phyloP scores from a whole-genome alignment of 2,797 vertebrate genomes.

The Melanotaenia boesemani region DNA sequence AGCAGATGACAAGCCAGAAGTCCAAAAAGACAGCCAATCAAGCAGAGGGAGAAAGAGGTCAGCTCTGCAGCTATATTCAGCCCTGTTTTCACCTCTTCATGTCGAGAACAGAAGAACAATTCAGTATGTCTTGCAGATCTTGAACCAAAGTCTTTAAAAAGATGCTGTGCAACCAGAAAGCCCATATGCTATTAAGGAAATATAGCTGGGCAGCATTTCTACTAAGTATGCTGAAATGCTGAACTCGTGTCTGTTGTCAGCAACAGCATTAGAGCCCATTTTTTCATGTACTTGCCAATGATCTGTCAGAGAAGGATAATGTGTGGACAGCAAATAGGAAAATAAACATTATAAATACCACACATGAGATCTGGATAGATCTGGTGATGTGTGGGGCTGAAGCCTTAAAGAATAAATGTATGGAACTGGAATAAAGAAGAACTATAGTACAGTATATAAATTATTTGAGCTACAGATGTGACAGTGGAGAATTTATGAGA shows the following conservation, averaged over 20 bases:
- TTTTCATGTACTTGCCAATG: conserved; percentile 27
- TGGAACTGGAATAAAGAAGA: conserved; percentile 31
- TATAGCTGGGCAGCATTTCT: not conserved
- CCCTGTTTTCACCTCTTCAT: not conserved
- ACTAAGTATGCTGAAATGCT: not conserved
- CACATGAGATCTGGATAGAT: too few relatives aligned
- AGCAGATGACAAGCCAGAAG: too few relatives aligned
- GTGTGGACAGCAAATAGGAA: conserved; percentile 14
- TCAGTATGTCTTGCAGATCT: not conserved
- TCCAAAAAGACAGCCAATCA: too few relatives aligned
- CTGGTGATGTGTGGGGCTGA: too few relatives aligned
- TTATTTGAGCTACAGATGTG: not conserved
- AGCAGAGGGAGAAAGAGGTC: too few relatives aligned
- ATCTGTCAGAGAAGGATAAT: conserved; percentile 36
- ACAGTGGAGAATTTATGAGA: conserved; percentile 5
- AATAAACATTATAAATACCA: not conserved
- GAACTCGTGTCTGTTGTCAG: conserved; percentile 19
- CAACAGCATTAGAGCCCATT: conserved; percentile 12
- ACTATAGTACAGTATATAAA: not conserved
- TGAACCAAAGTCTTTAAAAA: conserved; percentile 1
- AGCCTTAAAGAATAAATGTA: conserved; percentile 20
- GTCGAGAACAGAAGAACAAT: not conserved
- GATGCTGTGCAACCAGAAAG: too few relatives aligned
- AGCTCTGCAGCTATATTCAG: too few relatives aligned
- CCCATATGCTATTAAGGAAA: too few relatives aligned